Percentiles rank a stretch among this genome's conserved stretches.
Evolutionary conservation across 2,797 vertebrate species (phyloP).

Genomic region (Rhyacichthys aspro): DNA sequence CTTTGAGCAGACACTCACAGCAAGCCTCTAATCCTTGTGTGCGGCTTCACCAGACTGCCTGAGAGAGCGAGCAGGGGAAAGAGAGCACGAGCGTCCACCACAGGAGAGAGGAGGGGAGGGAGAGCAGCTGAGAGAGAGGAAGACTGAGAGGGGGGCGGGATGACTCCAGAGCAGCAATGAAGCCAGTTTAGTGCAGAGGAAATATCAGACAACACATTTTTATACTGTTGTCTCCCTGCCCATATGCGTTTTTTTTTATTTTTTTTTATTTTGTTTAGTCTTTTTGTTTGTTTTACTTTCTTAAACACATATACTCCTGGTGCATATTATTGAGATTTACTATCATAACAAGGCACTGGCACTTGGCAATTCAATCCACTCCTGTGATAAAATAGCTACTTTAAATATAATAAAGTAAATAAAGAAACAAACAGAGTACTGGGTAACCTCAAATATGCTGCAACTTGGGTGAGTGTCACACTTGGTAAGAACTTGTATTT

Average conservation of each 20-base stretch:
- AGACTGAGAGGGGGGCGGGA: slow-evolving; percentile 50
- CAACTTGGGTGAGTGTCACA: not conserved
- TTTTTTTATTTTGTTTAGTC: not conserved
- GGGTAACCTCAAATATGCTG: not conserved
- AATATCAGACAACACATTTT: slow-evolving; percentile 40
- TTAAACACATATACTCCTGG: not conserved
- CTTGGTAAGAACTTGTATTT: not conserved
- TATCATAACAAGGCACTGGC: not conserved
- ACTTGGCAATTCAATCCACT: not conserved
- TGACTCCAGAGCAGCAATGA: slow-evolving; percentile 56
- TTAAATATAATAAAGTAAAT: no score
- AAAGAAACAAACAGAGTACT: not conserved
- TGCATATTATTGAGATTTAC: not conserved
- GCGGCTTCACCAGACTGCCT: slow-evolving; percentile 74
- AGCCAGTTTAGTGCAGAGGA: slow-evolving; percentile 49
- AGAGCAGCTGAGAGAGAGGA: slow-evolving; percentile 72
- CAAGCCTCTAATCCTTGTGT: slow-evolving; percentile 77
- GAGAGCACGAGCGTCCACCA: slow-evolving; percentile 68
- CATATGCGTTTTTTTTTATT: slow-evolving; percentile 18
- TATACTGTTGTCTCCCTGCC: slow-evolving; percentile 41
- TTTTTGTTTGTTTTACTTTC: no score
- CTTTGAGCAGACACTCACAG: slow-evolving; percentile 72
- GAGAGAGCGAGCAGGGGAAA: slow-evolving; percentile 62
- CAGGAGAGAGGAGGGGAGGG: slow-evolving; percentile 70
- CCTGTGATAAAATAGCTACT: not conserved